A percentile compares a stretch with the other conserved stretches of the same genome.
These are phyloP conservation scores for Sarcophilus harrisii DNA, from an alignment of 2,797 vertebrate species.

Conservation along the genomic window DNA sequence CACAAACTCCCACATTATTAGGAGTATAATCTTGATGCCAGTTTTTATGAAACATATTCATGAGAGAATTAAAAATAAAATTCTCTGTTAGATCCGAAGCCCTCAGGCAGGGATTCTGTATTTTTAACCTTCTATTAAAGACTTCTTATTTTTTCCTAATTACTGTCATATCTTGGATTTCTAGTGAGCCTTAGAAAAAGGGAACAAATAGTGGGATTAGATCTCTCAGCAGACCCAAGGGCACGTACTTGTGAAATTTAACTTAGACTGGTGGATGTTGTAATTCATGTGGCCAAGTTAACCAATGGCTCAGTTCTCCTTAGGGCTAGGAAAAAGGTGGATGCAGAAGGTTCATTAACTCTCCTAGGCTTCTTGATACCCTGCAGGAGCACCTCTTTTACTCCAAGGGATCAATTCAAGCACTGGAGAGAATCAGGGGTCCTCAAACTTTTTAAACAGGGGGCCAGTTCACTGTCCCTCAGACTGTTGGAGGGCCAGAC, in stretches of 20 bases:
- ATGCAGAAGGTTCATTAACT: background rate
- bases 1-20: background rate
- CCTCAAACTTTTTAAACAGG: too few relatives aligned
- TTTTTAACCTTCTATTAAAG: constrained; percentile 42
- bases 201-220: background rate
- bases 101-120: constrained; percentile 10
- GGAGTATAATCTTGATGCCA: background rate
- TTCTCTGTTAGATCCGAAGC: background rate
- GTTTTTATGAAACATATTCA: background rate
- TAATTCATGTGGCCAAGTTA: constrained; percentile 19
- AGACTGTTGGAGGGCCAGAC: too few relatives aligned
- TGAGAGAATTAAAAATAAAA: constrained; percentile 10
- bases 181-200: constrained; percentile 27
- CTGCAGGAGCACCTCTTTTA: background rate
- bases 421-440: background rate
- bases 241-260: constrained; percentile 9
- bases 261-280: background rate
- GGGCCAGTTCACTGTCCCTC: too few relatives aligned
- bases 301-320: constrained; percentile 8
- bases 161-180: background rate
- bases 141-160: background rate
- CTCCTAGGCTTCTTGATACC: background rate
- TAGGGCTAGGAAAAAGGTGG: background rate
- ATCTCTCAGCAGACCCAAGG: constrained; percentile 19
- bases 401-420: constrained; percentile 7